phyloP scores from a whole-genome alignment of 1,140 invertebrate genomes.

The Drosophila athabasca region DNA sequence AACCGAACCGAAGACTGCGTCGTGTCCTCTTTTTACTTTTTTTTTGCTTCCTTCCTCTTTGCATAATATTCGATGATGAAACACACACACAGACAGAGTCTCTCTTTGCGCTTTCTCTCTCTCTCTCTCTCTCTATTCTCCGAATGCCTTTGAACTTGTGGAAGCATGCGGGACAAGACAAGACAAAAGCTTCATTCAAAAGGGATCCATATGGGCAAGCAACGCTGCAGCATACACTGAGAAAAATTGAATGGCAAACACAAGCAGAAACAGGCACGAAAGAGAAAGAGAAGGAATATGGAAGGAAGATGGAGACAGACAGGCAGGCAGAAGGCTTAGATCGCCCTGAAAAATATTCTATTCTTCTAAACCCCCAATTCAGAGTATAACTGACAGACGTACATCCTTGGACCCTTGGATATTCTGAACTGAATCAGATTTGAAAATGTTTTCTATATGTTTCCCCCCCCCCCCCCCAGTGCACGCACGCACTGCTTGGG shows the following conservation, averaged over 20 bases:
- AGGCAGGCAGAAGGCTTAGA: no score
- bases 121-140: neutral
- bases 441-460: no score
- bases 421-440: no score
- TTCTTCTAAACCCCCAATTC: no score
- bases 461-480: constrained; percentile 19
- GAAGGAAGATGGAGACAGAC: no score
- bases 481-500: neutral
- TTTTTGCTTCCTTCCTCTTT: constrained; percentile 17
- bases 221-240: constrained; percentile 8
- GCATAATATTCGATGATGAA: constrained; percentile 73
- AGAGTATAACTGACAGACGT: no score
- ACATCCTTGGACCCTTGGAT: no score
- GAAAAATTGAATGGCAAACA: no score
- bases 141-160: constrained; percentile 69
- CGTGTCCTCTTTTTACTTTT: constrained; percentile 21
- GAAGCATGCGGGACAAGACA: constrained; percentile 12
- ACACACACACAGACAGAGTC: constrained; percentile 27
- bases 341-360: no score
- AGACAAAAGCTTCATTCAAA: constrained; percentile 33
- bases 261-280: no score
- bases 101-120: neutral
- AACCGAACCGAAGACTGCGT: constrained; percentile 19
- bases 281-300: no score
- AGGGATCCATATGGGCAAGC: constrained; percentile 13